These are phyloP conservation scores for Cepaea nemoralis DNA, from an alignment of 1,140 invertebrate genomes.

Conservation along the genomic window DNA sequence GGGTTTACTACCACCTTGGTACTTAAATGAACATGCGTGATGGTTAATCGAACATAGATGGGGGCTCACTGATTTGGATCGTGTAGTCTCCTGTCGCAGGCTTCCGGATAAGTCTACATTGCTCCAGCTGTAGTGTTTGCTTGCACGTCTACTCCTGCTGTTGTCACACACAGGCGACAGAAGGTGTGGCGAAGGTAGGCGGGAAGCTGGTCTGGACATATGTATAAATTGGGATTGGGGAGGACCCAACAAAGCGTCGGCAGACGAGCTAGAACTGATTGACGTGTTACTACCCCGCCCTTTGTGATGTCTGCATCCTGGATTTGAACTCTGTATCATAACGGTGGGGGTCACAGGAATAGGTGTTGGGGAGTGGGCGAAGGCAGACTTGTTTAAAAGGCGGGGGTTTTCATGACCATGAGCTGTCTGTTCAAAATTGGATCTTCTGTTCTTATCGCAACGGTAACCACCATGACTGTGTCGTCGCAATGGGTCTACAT, in stretches of 20 bases:
- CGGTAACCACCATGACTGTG: background rate
- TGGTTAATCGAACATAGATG: background rate
- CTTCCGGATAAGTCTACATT: background rate
- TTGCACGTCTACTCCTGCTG: constrained; percentile 1
- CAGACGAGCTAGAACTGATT: constrained; percentile 46
- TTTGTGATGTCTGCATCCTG: background rate
- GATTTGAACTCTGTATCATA: constrained; percentile 47
- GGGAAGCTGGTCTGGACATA: background rate
- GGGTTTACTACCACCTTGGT: background rate
- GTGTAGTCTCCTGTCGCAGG: background rate
- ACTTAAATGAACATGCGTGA: constrained; percentile 19
- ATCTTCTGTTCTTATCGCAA: background rate
- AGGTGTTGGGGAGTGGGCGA: constrained; percentile 39
- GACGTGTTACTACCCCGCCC: constrained; percentile 42
- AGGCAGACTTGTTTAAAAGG: background rate
- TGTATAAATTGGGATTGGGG: background rate
- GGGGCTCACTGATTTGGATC: background rate
- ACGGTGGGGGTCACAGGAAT: constrained; percentile 51
- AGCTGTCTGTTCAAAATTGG: constrained; percentile 31
- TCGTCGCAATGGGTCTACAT: background rate
- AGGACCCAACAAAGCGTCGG: constrained; percentile 21
- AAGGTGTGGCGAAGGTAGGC: constrained; percentile 17
- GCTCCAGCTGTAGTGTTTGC: background rate
- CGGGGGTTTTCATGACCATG: background rate
- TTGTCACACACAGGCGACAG: constrained; percentile 14